phyloP scores from a whole-genome alignment of 2,888 invertebrate genomes.

The Pimpla rufipes region DNA sequence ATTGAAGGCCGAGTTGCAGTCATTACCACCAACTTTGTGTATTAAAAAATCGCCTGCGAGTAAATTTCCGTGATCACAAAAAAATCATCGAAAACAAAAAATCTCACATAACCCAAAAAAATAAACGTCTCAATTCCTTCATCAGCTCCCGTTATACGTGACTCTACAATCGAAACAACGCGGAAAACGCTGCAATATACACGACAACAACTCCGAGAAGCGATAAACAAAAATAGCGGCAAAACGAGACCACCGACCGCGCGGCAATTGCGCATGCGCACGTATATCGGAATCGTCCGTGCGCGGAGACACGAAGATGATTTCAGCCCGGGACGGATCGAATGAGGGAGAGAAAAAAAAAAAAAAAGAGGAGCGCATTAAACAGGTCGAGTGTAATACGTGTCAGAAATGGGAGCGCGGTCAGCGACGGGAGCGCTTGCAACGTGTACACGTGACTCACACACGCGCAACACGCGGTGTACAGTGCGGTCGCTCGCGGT shows the following conservation, averaged over 20 bases:
- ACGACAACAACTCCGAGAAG: background rate
- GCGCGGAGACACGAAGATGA: background rate
- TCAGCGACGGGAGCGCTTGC: conserved; percentile 13
- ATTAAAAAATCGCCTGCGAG: too few relatives aligned
- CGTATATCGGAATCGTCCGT: background rate
- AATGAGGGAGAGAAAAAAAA: background rate
- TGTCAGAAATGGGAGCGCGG: conserved; percentile 24
- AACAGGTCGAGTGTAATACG: conserved; percentile 29
- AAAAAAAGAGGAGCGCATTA: background rate
- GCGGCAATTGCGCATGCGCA: background rate
- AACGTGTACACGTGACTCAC: too few relatives aligned
- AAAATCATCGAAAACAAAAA: too few relatives aligned
- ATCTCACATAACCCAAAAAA: too few relatives aligned
- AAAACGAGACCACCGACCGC: background rate
- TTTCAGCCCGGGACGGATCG: too few relatives aligned
- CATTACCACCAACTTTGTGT: too few relatives aligned
- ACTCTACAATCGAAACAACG: too few relatives aligned
- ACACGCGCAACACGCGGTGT: background rate
- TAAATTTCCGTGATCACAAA: too few relatives aligned
- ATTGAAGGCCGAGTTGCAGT: too few relatives aligned
- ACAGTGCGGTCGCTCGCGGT: conserved; percentile 47
- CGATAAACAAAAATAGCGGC: background rate
- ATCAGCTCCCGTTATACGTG: too few relatives aligned
- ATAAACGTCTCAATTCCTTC: too few relatives aligned
- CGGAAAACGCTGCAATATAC: background rate